These are phyloP conservation scores for Vanessa cardui DNA, from an alignment of 2,888 invertebrate species.

Conservation along the genomic window DNA sequence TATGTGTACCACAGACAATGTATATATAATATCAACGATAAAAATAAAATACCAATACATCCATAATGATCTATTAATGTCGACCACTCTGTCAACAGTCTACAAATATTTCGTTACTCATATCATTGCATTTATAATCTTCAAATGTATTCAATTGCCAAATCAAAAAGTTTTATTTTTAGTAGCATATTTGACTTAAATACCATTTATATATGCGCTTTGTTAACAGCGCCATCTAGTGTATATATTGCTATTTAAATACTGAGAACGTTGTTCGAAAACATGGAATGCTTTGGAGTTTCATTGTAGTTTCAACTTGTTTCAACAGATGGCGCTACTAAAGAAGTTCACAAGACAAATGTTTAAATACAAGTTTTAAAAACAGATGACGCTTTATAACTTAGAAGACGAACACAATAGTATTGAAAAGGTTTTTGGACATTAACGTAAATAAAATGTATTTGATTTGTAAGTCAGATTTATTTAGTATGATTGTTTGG, in stretches of 20 bases:
- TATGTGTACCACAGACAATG: too few relatives aligned
- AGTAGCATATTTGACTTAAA: constrained; percentile 29
- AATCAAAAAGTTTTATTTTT: constrained; percentile 46
- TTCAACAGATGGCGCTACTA: constrained; percentile 29
- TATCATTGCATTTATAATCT: constrained; percentile 43
- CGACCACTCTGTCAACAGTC: constrained; percentile 20
- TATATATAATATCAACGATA: background rate
- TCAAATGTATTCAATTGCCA: constrained; percentile 45
- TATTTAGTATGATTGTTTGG: too few relatives aligned
- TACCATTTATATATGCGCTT: constrained; percentile 9
- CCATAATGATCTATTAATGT: constrained; percentile 14
- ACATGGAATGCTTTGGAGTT: background rate
- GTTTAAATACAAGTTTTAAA: background rate
- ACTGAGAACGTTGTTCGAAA: background rate
- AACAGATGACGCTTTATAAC: background rate
- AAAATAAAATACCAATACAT: constrained; percentile 2
- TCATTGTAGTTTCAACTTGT: constrained; percentile 14
- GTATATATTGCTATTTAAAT: background rate
- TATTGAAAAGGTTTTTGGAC: background rate
- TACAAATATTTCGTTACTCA: constrained; percentile 38
- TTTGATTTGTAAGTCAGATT: too few relatives aligned
- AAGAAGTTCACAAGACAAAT: too few relatives aligned
- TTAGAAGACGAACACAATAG: background rate
- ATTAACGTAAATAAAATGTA: too few relatives aligned
- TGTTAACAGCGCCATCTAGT: constrained; percentile 26